Base-by-base conservation (phyloP, 2,113 vertebrate genomes). In the Sula dactylatra region DNA sequence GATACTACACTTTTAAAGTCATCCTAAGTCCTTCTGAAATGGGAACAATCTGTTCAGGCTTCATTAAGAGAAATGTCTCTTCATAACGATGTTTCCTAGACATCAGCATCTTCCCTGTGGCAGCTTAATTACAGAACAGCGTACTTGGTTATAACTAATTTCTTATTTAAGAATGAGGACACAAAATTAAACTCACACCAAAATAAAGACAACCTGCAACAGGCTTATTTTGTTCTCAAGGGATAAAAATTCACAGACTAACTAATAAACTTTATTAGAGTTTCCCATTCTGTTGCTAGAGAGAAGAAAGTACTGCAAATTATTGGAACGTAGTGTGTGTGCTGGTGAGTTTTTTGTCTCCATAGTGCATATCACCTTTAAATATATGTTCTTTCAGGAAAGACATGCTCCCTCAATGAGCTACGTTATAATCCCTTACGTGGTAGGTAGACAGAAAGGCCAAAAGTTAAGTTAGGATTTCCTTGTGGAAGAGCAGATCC, bases 141-240 rank as follows among this genome's bases (percentile, higher is more conserved):
- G 3, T 72, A 65, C 24, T 86, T 62, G 65, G 52, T 72, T 79
- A n/a, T 40, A 80, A 83, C 50, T 86, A 9, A 93, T 84, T 88
- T 78, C 38, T 92, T 78, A 81, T 81, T 84, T 78, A 88, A 91
- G 69, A 92, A 84, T 64, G 42, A 89, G 54, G 69, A 42, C 74
- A 86, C 40, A 86, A 62, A 94, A 94, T 84, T 50, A 65, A 79
- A 67, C 61, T 59, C n/a, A 44, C 17, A 59, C 52, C 59, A 82
- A 72, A 85, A 66, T 55, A 74, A 90, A 64, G 78, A 32, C 31
- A 90, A 67, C 13, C 26, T 94, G 78, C 47, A 88, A 40, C 62
- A 80, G 65, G 26, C 19, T 82, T 3, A 22, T 88, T 86, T 93
- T 88, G 6, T 79, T 90, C 58, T 90, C 62, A 65, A 82, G 61